Evolutionary conservation across 1,140 invertebrate species (phyloP), one percentile per base, ranked within the genome.

Genomic region (Cylas formicarius): DNA sequence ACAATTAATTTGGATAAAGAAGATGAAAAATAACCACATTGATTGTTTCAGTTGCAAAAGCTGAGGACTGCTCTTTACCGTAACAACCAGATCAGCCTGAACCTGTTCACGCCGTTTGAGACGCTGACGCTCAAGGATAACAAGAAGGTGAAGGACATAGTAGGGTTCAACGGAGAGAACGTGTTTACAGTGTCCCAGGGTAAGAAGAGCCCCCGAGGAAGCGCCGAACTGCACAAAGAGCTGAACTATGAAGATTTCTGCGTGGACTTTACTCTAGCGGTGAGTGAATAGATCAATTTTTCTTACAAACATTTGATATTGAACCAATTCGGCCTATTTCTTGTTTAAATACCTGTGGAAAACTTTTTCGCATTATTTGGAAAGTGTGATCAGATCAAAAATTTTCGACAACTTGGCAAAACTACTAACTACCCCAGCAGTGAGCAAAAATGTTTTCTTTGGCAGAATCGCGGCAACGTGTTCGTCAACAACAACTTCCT

Each of bases 131-230:
- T 56, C 2, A 63, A 60, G 63, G 67, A 55, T 56, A 55, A 44
- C 55, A 72, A 54, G 51, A 56, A 11, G 61, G 67, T 48, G 50
- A 65, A 48, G 56, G 71, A 71, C 33, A 57, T 76, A 21, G 67
- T 76, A 3, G 75, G 73, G 9, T 75, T 71, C 44, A 74, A 75
- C 54, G 52, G 61, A 1, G 50, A 70, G 2, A 67, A 64, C 28
- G 76, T 69, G 1, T 69, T 76, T 48, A 73, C 74, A 21, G 67
- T 75, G 4, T 67, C 68, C 42, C 75, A 78, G 35, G 70, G 61
- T 31, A 80, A 80, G 57, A 78, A 77, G 53, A 74, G 70, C 47
- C 65, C 68, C 1, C 54, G 72, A 41, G 72, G 73, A 31, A 69
- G 52, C 24, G 42, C 58, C 11, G 71, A 74, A 8, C 39, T 70